Base-by-base conservation (phyloP, 2,113 vertebrate species). In the Fulica atra region DNA sequence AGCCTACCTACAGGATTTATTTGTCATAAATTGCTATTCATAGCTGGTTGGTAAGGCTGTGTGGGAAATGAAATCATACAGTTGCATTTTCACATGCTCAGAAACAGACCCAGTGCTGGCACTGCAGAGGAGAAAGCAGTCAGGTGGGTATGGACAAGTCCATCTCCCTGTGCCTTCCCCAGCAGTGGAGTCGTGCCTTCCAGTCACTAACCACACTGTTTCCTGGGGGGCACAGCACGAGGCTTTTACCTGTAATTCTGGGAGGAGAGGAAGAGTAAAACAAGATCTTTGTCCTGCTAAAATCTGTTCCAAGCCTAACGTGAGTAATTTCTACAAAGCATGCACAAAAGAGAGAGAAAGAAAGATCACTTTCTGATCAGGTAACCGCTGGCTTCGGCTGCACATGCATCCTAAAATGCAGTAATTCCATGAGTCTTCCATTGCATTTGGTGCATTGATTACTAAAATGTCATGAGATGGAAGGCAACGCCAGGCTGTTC, bases 311-410 rank as follows among this genome's bases (percentile, higher is more conserved):
- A 8, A 40, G 51, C 36, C 24, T 57, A 71, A 44, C 36, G 48
- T 61, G 36, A 93, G 81, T 83, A 86, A 95, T 94, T 96, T 68
- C 44, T 73, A 53, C 38, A 26, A 72, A 73, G 26, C 59, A 33
- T 20, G 25, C 25, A 44, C 51, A 73, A 31, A 0, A 0, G 33
- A 57, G 63, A 50, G 46, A 81, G 72, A 60, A 48, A 81, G 72
- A 60, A 48, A 40, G 20, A 77, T 40, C 11, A 19, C 6, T 81
- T 81, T 51, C 44, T 89, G 26, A 35, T 12, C 7, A 23, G 26
- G 24, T 28, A 60, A 54, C 6, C 13, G 7, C 40, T 44, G 31
- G 19, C 14, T 44, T 74, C 20, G 18, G n/a, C 51, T 72, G 18
- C 53, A 40, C 6, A 13, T 60, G 16, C 5, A 18, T 61, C 56